phyloP scores from a whole-genome alignment of 1,140 invertebrate species.

The Adelges cooleyi region DNA sequence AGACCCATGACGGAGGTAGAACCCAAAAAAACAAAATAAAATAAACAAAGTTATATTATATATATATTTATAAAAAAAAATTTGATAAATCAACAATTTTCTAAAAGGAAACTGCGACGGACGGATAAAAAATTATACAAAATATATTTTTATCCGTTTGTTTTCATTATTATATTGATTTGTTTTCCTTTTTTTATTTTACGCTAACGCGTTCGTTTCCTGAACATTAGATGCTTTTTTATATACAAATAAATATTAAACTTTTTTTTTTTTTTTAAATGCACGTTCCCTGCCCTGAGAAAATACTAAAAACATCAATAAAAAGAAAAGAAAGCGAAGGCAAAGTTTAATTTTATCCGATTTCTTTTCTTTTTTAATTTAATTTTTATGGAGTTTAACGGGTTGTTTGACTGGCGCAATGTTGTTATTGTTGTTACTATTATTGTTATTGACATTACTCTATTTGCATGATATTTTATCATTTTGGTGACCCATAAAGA shows the following conservation, averaged over 20 bases:
- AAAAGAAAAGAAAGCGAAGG: constrained; percentile 1
- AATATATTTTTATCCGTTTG: not conserved
- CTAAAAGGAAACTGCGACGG: too few species aligned
- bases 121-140: too few species aligned
- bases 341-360: constrained; percentile 20
- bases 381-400: constrained; percentile 29
- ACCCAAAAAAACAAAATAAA: constrained; percentile 31
- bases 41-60: not conserved
- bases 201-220: constrained; percentile 27
- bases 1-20: constrained; percentile 88
- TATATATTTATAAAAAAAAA: not conserved
- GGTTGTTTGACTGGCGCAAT: constrained; percentile 32
- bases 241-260: too few species aligned
- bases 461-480: too few species aligned
- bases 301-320: too few species aligned
- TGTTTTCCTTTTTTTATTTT: constrained; percentile 20
- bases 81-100: constrained; percentile 1
- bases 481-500: too few species aligned
- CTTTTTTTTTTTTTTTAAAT: constrained; percentile 29
- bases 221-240: constrained; percentile 24
- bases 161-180: constrained; percentile 6
- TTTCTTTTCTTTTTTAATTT: constrained; percentile 28
- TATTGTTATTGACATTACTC: too few species aligned
- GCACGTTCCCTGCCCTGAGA: constrained; percentile 1
- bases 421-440: too few species aligned